A percentile compares a stretch with the other conserved stretches of the same genome.
Evolutionary conservation across 92 coral and sea anemone species (phyloP).

Genomic region (Micromussa lordhowensis): DNA sequence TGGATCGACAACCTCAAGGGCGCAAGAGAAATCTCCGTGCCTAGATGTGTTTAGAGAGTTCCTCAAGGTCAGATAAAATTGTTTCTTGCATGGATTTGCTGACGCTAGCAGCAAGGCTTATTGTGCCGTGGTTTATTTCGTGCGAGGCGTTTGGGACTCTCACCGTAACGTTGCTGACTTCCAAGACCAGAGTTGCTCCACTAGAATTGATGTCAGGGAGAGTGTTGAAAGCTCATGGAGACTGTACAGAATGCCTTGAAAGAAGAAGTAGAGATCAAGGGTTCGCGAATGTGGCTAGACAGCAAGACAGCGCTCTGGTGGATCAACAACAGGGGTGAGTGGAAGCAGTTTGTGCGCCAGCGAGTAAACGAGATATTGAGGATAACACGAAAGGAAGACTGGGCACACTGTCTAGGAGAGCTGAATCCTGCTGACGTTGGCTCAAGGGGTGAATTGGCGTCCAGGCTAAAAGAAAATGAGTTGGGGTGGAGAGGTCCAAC

Average conservation of each 20-base stretch:
- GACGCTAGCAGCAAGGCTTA: slow-evolving; percentile 67
- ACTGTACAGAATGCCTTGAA: slow-evolving; percentile 31
- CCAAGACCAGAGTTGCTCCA: too few relatives aligned
- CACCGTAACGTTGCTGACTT: too few relatives aligned
- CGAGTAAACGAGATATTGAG: slow-evolving; percentile 56
- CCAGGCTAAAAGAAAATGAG: slow-evolving; percentile 19
- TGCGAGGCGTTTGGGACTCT: slow-evolving; percentile 31
- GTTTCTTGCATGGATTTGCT: slow-evolving; percentile 70
- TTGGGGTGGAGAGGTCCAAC: slow-evolving; percentile 54
- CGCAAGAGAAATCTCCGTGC: too few relatives aligned
- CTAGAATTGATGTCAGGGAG: too few relatives aligned
- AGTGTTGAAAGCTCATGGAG: not conserved
- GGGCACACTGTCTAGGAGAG: slow-evolving; percentile 51
- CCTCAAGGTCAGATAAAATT: too few relatives aligned
- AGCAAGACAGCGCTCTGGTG: slow-evolving; percentile 63
- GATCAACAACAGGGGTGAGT: slow-evolving; percentile 45
- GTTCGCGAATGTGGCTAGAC: slow-evolving; percentile 50
- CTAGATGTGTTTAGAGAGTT: too few relatives aligned
- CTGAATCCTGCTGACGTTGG: slow-evolving; percentile 56
- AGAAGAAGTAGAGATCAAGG: slow-evolving; percentile 14
- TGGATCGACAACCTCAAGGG: too few relatives aligned
- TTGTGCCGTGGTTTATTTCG: slow-evolving; percentile 64
- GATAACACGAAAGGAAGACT: slow-evolving; percentile 42
- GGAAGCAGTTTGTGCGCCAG: slow-evolving; percentile 61
- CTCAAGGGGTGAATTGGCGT: slow-evolving; percentile 43